Conservation (phyloP, 2,797 vertebrate species). For the Sebastolobus alascanus region DNA sequence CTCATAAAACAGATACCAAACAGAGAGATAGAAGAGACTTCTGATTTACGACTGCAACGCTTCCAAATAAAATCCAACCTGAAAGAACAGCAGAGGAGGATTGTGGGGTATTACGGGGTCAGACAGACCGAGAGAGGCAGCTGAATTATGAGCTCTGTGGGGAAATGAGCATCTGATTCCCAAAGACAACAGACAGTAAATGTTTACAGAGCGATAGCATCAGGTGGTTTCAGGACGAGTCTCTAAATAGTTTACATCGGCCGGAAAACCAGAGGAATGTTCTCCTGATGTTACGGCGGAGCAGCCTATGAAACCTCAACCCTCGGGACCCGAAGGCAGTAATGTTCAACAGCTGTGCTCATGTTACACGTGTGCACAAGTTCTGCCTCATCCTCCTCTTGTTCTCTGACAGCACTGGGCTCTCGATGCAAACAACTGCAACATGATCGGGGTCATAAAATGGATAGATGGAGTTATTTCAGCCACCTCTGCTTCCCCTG, state of each 20-base stretch:
- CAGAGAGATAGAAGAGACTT: not conserved
- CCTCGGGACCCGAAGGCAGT: conserved; percentile 17
- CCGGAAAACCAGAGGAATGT: conserved; percentile 46
- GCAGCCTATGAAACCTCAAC: conserved; percentile 30
- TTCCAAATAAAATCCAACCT: conserved; percentile 9
- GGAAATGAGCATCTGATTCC: not conserved
- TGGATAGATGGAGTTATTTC: not conserved
- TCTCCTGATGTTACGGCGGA: conserved; percentile 36
- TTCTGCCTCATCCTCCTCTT: not conserved
- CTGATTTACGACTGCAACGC: not conserved
- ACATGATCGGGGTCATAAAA: not conserved
- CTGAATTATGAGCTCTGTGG: conserved; percentile 1
- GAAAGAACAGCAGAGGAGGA: not conserved
- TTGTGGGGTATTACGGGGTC: not conserved
- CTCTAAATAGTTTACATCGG: conserved; percentile 12
- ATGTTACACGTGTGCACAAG: conserved; percentile 42
- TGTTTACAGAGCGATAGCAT: conserved; percentile 10
- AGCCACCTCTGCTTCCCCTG: not conserved
- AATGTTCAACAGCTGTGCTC: conserved; percentile 64
- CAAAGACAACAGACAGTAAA: conserved; percentile 15
- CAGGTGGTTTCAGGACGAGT: not conserved
- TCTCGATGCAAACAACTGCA: not conserved
- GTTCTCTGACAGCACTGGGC: not conserved
- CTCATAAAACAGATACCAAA: not conserved
- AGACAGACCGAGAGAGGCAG: not conserved